Evolutionary conservation across 2,797 vertebrate genomes (phyloP), one percentile per base, ranked within the genome.

Genomic region (Dendrocincla tyrannina): DNA sequence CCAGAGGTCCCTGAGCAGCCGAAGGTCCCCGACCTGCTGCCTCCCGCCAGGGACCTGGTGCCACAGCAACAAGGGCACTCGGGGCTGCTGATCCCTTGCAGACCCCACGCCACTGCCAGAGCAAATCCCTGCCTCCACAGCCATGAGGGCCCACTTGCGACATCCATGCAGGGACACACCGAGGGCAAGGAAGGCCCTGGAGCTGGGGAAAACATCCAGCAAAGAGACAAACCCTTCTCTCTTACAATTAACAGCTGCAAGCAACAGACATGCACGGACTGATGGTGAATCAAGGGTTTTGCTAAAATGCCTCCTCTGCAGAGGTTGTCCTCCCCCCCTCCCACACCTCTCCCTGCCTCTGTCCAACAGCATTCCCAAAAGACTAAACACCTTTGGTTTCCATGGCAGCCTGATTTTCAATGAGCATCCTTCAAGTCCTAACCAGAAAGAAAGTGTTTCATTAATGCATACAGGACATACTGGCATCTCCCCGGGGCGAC

Each of bases 391-490:
- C 95, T 97, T 95, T 75, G 74, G 96, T 97, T 97, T 94, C 96
- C 96, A 97, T 96, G 93, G 95, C 95, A 97, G 95, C 96, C 91
- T 95, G 96, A 93, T 94, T 97, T 95, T 97, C 96, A 97, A 94
- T 95, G 95, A 97, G 95, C 95, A 96, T 89, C 95, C 83, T 88
- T 96, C 93, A 95, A 88, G 91, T 93, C 94, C 91, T 86, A 92
- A 89, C 83, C 16, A 2, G 91, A 93, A 91, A 73, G 83, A 91
- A 95, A 95, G 93, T 84, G 92, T 95, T 95, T 95, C 96, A 96
- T 96, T 94, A 96, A 96, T 62, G 77, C 92, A 42, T 19, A n/a
- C 68, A 93, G 96, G 96, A 76, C 91, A 88, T 37, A 5, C 68
- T 49, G 85, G 78, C 78, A 59, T 85, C 91, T 85, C 91, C 85